Base-by-base conservation (phyloP, 64 coral and sea anemone genomes). In the Stichodactyla mertensii region DNA sequence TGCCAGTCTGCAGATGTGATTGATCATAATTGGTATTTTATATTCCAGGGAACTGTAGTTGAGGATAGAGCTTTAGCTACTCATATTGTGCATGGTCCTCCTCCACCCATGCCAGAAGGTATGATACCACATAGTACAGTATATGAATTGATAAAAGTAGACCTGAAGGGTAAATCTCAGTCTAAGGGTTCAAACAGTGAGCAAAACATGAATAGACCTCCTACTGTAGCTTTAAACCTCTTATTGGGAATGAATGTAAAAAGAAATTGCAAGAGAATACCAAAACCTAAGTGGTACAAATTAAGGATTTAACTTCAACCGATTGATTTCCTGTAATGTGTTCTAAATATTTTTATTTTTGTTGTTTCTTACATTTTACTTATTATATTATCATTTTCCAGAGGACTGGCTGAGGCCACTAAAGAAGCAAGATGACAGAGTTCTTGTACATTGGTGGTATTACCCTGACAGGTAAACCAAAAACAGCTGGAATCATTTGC, bases 401-500 rank as follows among this genome's bases (percentile, higher is more conserved):
- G 97, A 99, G 55, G 97, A 99, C 54, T 99, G 97, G 97, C 79
- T 99, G 55, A 83, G 97, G 59, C 97, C 97, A 22, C 77, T 99
- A 45, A 71, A 92, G 81, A 95, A 86, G 53, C 89, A 92, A 83
- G 97, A 95, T 83, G 93, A 90, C 6, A 79, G 91, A 83, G 95
- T 98, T 58, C 87, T 94, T 52, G 95, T 98, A 18, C 95, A 98
- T 87, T 98, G 95, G 95, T 98, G 95, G 95, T 98, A 98, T 51
- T 98, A 87, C 57, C 95, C 95, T 86, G 95, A 98, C 85, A 98
- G 92, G 92, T 93, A 71, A 86, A 51, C n/a, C 36, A 45, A 45
- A 45, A 45, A 1, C 3, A 45, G 36, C 36, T 45, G 1, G 36
- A 45, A 2, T 45, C 36, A 45, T 45, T 45, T 45, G 1, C 36